Evolutionary conservation across 2,888 invertebrate species (phyloP).

Genomic region (Aleiodes leptofemur): DNA sequence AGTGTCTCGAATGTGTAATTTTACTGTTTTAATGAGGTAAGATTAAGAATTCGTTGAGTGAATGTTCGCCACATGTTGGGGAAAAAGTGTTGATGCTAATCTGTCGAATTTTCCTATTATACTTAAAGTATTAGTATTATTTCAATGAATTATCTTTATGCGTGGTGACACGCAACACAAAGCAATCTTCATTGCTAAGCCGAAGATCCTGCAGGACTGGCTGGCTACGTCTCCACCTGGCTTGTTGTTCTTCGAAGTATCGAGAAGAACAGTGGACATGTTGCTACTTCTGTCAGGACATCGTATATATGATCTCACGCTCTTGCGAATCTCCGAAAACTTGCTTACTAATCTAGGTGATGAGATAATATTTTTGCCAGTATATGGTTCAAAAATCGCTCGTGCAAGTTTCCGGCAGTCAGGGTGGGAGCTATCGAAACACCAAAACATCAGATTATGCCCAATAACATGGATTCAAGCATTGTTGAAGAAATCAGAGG

Average conservation of each 20-base stretch:
- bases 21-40: too few relatives aligned
- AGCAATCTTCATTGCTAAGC: not conserved
- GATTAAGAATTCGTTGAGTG: too few relatives aligned
- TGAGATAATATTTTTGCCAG: conserved; percentile 54
- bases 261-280: conserved; percentile 51
- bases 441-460: conserved; percentile 46
- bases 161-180: too few relatives aligned
- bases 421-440: conserved; percentile 51
- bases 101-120: too few relatives aligned
- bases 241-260: conserved; percentile 30
- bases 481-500: conserved; percentile 48
- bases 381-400: conserved; percentile 54
- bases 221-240: not conserved
- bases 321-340: conserved; percentile 48
- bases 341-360: conserved; percentile 43
- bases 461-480: conserved; percentile 48
- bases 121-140: too few relatives aligned
- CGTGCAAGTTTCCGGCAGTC: conserved; percentile 50
- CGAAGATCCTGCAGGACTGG: not conserved
- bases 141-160: too few relatives aligned
- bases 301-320: conserved; percentile 52
- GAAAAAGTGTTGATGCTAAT: too few relatives aligned
- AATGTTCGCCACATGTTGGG: too few relatives aligned
- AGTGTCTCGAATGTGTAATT: too few relatives aligned
- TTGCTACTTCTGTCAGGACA: conserved; percentile 51